Conservation (phyloP, 2,888 invertebrate species). For the Caenorhabditis uteleia region DNA sequence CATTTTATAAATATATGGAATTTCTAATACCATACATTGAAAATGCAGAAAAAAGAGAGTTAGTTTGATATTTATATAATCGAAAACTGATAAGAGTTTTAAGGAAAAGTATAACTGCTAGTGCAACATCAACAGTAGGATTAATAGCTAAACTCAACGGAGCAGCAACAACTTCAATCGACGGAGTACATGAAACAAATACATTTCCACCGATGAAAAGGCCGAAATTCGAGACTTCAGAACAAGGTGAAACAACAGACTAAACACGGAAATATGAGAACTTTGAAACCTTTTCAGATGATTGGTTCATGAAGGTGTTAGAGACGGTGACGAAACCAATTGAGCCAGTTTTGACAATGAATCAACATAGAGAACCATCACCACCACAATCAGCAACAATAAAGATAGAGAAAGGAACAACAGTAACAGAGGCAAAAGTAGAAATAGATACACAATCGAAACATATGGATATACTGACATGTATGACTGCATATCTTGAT, state of each 20-base stretch:
- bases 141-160: no score
- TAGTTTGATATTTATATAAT: neutral
- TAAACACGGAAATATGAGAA: no score
- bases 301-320: conserved; percentile 22
- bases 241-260: conserved; percentile 2
- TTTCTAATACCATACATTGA: conserved; percentile 20
- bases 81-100: neutral
- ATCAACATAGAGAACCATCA: neutral
- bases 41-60: conserved; percentile 8
- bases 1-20: conserved; percentile 7
- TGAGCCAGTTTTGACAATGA: no score
- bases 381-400: neutral
- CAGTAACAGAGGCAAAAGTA: no score
- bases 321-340: conserved; percentile 12
- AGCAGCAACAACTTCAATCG: no score
- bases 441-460: conserved; percentile 1
- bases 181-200: no score
- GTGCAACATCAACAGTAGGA: no score
- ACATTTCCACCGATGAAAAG: conserved; percentile 6
- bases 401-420: no score
- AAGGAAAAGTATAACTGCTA: no score
- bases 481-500: conserved; percentile 16
- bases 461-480: conserved; percentile 16
- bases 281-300: conserved; percentile 6
- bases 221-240: conserved; percentile 4